Conservation (phyloP, 2,888 invertebrate species). For the Cheilosia grossa region DNA sequence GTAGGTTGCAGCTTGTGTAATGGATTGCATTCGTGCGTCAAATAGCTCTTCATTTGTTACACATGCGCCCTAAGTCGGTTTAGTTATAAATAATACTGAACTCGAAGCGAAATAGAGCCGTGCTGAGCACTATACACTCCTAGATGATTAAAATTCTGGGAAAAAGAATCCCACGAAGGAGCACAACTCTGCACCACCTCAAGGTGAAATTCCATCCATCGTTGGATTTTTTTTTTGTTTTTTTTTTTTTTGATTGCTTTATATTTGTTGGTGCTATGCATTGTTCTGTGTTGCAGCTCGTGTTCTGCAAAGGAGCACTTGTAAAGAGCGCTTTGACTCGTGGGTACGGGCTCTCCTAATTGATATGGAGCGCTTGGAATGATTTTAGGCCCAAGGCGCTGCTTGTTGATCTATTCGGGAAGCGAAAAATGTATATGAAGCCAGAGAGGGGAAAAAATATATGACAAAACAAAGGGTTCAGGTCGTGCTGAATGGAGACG, state of each 20-base stretch:
- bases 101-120: slow-evolving; percentile 31
- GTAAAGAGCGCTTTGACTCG: background rate
- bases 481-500: slow-evolving; percentile 10
- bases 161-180: slow-evolving; percentile 31
- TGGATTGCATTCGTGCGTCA: slow-evolving; percentile 66
- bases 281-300: slow-evolving; percentile 11
- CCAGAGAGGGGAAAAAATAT: background rate
- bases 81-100: slow-evolving; percentile 43
- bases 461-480: slow-evolving; percentile 26
- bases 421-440: slow-evolving; percentile 9
- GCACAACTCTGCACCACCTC: slow-evolving; percentile 25
- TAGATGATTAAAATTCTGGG: slow-evolving; percentile 52
- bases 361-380: slow-evolving; percentile 24
- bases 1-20: slow-evolving; percentile 4
- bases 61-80: slow-evolving; percentile 53
- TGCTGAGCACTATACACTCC: slow-evolving; percentile 19
- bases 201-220: slow-evolving; percentile 59
- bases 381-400: slow-evolving; percentile 30
- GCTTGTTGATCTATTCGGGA: slow-evolving; percentile 41
- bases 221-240: slow-evolving; percentile 18
- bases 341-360: slow-evolving; percentile 5
- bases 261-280: slow-evolving; percentile 16
- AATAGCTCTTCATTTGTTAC: slow-evolving; percentile 68
- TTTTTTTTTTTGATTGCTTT: slow-evolving; percentile 7
- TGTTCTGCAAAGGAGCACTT: slow-evolving; percentile 14